Evolutionary conservation across 53 echinoderm and acorn worm species (phyloP).

Genomic region (Patiria pectinifera): DNA sequence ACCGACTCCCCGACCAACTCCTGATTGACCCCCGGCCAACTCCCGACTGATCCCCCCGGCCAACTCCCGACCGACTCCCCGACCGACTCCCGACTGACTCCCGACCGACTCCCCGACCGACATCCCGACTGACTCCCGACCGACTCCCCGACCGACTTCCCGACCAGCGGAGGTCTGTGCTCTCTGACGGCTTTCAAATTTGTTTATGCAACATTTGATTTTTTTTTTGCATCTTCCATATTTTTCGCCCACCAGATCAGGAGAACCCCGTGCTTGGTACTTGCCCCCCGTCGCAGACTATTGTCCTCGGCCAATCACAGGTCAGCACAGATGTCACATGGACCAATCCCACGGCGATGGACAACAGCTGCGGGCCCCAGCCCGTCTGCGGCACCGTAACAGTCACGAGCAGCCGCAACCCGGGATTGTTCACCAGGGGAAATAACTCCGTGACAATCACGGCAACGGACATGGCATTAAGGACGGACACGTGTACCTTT

Average conservation of each 20-base stretch:
- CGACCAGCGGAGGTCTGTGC: too few relatives aligned
- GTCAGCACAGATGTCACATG: conserved; percentile 39
- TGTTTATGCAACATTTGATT: too few relatives aligned
- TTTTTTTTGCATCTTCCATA: background rate
- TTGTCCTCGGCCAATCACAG: conserved; percentile 2
- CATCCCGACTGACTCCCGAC: too few relatives aligned
- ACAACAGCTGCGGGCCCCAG: conserved; percentile 53
- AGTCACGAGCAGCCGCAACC: background rate
- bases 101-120: too few relatives aligned
- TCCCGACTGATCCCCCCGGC: too few relatives aligned
- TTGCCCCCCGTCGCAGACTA: conserved; percentile 28
- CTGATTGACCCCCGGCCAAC: too few relatives aligned
- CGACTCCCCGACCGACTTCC: too few relatives aligned
- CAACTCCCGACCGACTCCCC: too few relatives aligned
- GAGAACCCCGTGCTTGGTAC: conserved; percentile 28
- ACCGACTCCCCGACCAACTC: too few relatives aligned
- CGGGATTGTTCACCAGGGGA: conserved; percentile 22
- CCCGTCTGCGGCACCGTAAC: conserved; percentile 44
- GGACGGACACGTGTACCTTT: conserved; percentile 41
- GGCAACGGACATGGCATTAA: conserved; percentile 43
- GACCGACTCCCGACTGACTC: too few relatives aligned
- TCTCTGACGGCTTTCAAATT: too few relatives aligned
- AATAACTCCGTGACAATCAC: conserved; percentile 32
- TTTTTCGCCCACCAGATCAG: conserved; percentile 20
- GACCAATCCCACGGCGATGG: conserved; percentile 64